A percentile compares a stretch with the other conserved stretches of the same genome.
Evolutionary conservation across 2,888 invertebrate genomes (phyloP).

Genomic region (Yponomeuta sedellus): DNA sequence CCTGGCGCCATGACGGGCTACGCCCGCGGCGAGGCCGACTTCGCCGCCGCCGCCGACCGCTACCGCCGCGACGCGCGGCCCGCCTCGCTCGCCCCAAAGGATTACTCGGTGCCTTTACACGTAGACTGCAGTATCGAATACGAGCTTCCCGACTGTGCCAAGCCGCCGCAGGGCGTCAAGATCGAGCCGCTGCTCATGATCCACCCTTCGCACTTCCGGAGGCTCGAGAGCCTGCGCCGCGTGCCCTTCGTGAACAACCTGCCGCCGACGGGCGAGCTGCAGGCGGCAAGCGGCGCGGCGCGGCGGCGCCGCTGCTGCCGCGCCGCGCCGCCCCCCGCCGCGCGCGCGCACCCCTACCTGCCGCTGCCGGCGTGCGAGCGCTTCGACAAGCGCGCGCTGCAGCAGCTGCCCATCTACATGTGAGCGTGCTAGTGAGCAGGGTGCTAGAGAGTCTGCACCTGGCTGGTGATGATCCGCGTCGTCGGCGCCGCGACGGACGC

Average conservation of each 20-base stretch:
- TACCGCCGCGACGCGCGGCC: constrained; percentile 66
- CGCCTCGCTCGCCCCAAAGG: constrained; percentile 79
- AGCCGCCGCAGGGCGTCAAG: constrained; percentile 88
- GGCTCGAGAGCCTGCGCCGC: constrained; percentile 88
- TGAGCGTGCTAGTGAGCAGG: constrained; percentile 41
- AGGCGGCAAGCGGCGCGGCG: constrained; percentile 39
- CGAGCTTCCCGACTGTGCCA: constrained; percentile 92
- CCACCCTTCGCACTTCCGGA: constrained; percentile 91
- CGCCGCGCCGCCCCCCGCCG: constrained; percentile 32
- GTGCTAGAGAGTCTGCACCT: constrained; percentile 39
- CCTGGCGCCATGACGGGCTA: constrained; percentile 70
- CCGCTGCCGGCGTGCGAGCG: constrained; percentile 57
- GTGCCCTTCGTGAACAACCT: constrained; percentile 91
- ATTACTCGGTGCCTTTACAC: constrained; percentile 90
- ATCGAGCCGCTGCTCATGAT: constrained; percentile 92
- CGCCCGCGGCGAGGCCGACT: constrained; percentile 68
- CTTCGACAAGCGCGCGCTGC: constrained; percentile 71
- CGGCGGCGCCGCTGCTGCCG: constrained; percentile 40
- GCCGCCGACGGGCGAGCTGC: constrained; percentile 75
- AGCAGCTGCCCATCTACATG: constrained; percentile 74
- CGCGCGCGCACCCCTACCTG: constrained; percentile 52
- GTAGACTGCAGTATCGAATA: constrained; percentile 95
- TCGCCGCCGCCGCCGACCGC: constrained; percentile 66
- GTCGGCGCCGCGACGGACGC: constrained; percentile 35
- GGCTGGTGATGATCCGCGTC: constrained; percentile 43